A percentile compares a stretch with the other conserved stretches of the same genome.
These are phyloP conservation scores for Oostethus manadensis DNA, from an alignment of 2,113 vertebrate species.

Conservation along the genomic window DNA sequence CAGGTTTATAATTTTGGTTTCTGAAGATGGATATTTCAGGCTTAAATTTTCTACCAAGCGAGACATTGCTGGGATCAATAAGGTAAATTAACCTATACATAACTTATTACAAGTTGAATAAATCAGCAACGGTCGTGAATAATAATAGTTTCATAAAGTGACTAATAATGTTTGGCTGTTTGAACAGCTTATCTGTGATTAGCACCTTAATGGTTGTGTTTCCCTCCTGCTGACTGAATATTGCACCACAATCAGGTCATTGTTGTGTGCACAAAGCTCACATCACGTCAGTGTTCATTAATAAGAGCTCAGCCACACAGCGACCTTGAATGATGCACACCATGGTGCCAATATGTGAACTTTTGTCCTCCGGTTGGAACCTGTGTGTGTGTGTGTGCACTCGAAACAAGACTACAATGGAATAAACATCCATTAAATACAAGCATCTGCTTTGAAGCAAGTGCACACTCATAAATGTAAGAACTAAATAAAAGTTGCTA, in stretches of 20 bases:
- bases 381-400: neutral
- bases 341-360: neutral
- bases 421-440: no score
- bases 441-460: no score
- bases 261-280: constrained; percentile 35
- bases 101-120: no score
- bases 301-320: neutral
- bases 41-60: no score
- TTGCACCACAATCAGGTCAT: constrained; percentile 31
- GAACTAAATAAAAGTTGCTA: no score
- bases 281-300: neutral
- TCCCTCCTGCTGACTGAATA: constrained; percentile 40
- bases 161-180: constrained; percentile 4
- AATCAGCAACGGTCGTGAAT: no score
- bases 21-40: no score
- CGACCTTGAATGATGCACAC: neutral
- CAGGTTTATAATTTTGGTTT: no score
- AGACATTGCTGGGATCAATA: no score
- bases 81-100: no score
- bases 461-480: no score
- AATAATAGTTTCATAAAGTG: neutral
- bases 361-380: neutral
- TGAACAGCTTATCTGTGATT: constrained; percentile 37
- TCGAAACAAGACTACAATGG: no score
- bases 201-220: constrained; percentile 29